These are phyloP conservation scores for Cettia cetti DNA, from an alignment of 2,113 vertebrate genomes.

Conservation along the genomic window DNA sequence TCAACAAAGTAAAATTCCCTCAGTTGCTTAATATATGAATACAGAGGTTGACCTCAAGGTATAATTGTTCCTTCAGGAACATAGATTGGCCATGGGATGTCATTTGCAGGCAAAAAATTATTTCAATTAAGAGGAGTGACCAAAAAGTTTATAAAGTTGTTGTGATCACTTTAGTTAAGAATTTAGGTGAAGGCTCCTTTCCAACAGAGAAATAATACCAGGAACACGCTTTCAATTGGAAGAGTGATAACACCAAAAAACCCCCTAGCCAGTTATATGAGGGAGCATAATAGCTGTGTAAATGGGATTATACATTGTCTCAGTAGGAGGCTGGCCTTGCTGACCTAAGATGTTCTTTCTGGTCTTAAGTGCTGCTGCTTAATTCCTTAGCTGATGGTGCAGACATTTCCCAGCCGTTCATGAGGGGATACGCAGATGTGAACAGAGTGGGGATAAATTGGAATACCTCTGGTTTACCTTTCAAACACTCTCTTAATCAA, in stretches of 20 bases:
- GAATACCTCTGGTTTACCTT: neutral
- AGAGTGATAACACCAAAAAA: neutral
- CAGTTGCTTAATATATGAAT: neutral
- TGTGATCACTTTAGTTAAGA: neutral
- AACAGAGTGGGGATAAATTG: neutral
- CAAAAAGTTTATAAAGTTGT: neutral
- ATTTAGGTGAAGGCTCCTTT: neutral
- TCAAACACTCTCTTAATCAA: neutral
- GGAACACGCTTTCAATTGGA: neutral
- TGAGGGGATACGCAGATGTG: neutral
- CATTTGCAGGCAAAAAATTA: neutral
- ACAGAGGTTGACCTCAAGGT: neutral
- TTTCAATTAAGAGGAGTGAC: neutral
- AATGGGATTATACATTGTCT: conserved; percentile 8
- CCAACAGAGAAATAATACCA: neutral
- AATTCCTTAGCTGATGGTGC: conserved; percentile 3
- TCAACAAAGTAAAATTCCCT: neutral
- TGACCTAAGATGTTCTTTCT: conserved; percentile 3
- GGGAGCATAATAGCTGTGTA: neutral
- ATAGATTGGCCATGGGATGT: accelerated
- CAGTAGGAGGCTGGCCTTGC: neutral
- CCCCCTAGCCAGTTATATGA: accelerated
- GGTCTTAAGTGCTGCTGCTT: conserved; percentile 10
- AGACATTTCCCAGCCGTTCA: neutral
- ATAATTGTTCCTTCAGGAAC: neutral